Evolutionary conservation across 1,140 invertebrate genomes (phyloP), one percentile per base, ranked within the genome.

Genomic region (Sarcophaga bullata): DNA sequence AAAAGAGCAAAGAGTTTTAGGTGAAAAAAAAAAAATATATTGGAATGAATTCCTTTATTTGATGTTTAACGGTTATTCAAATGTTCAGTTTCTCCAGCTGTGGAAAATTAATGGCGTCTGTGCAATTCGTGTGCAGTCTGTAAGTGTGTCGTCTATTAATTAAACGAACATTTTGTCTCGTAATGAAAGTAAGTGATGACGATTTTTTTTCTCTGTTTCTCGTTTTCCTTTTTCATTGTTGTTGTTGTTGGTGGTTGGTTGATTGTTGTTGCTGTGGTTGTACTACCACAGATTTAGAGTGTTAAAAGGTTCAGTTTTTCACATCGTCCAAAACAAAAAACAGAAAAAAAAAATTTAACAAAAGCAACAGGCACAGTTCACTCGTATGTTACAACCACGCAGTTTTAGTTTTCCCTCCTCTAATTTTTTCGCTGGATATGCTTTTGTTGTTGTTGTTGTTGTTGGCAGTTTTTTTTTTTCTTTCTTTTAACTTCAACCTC

Each of bases 151-250:
- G n/a, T 37, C 25, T 37, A 68, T 68, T 68, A 68, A 68, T 68
- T 68, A 68, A 68, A 19, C 62, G 19, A 68, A 68, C 62, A 68
- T 68, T 68, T 68, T 68, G 62, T 68, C 54, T 58, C 62, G 62
- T 68, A 68, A 68, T 68, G 62, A 68, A 68, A 68, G 62, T 68
- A 68, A 68, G 8, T 68, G 25, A 37, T 37, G 17, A 19, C 62
- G 6, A 68, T 25, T 68, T 68, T 68, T 58, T 58, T 58, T 68
- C 3, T 68, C 15, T 17, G 25, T 1, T 37, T 37, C 4, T 37
- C 4, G 25, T 37, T 37, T 58, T 68, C 19, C 62, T 68, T 17
- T 68, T 4, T 37, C 13, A 19, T 68, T 25, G 62, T 52, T 10
- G 13, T 68, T 68, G 17, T 62, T 62, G 58, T 62, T 52, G 50